These are phyloP conservation scores for Promerops cafer DNA, from an alignment of 2,113 vertebrate genomes.

Conservation along the genomic window DNA sequence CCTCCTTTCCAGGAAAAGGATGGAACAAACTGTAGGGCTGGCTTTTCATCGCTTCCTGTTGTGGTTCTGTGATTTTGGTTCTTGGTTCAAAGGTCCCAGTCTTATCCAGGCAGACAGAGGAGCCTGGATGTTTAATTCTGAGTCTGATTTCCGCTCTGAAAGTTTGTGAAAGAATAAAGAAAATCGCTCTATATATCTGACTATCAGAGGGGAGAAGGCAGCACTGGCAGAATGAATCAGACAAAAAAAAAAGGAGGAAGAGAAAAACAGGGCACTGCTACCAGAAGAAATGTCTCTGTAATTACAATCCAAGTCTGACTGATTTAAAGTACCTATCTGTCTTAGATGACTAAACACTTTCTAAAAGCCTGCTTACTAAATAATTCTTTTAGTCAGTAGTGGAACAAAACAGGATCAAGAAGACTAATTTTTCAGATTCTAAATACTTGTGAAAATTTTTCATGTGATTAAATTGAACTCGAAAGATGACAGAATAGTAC, in stretches of 20 bases:
- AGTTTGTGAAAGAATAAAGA: neutral
- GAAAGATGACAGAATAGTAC: neutral
- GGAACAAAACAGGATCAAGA: neutral
- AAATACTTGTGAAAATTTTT: neutral
- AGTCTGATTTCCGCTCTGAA: neutral
- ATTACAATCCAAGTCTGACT: neutral
- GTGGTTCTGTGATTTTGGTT: neutral
- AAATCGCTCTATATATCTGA: neutral
- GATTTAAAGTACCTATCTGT: neutral
- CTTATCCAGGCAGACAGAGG: neutral
- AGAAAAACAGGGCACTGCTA: neutral
- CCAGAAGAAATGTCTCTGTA: neutral
- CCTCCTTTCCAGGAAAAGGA: neutral
- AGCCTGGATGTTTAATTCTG: neutral
- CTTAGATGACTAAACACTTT: neutral
- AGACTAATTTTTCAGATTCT: neutral
- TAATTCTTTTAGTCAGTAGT: neutral
- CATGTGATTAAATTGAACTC: neutral
- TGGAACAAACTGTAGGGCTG: neutral
- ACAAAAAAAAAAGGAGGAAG: neutral
- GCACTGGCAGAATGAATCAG: neutral
- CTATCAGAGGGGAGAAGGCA: neutral
- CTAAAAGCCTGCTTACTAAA: neutral
- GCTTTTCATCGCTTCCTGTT: neutral
- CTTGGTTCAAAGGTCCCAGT: neutral